phyloP scores from a whole-genome alignment of 2,797 vertebrate species.

The Platalea minor region DNA sequence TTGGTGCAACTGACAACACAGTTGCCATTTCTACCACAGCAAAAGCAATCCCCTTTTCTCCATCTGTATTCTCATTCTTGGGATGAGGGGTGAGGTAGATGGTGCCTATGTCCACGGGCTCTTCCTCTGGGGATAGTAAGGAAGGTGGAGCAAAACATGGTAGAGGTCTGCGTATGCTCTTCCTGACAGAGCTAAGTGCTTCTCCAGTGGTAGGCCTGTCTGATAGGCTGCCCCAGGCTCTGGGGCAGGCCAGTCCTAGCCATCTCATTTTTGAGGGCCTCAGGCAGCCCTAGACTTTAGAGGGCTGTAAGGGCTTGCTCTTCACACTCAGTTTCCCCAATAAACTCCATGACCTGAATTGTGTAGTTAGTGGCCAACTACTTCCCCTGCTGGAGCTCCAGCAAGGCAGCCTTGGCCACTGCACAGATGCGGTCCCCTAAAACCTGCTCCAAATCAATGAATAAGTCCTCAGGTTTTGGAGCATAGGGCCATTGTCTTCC shows the following conservation, averaged over 20 bases:
- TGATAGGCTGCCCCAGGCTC: background rate
- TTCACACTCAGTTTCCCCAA: background rate
- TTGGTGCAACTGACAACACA: background rate
- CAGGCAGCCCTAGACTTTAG: background rate
- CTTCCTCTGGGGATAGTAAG: background rate
- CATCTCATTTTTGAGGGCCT: background rate
- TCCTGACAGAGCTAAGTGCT: background rate
- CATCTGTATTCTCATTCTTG: background rate
- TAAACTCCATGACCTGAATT: background rate
- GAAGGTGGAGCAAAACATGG: background rate
- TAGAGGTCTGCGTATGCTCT: background rate
- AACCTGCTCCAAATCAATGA: background rate
- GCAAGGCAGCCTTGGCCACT: background rate
- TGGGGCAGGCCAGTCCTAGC: background rate
- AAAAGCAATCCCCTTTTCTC: background rate
- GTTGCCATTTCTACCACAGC: background rate
- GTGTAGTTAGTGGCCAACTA: background rate
- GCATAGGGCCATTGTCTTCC: background rate
- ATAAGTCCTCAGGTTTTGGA: background rate
- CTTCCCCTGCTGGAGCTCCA: background rate
- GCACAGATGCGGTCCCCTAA: background rate
- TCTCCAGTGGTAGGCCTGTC: background rate
- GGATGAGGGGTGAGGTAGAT: background rate
- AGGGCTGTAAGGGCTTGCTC: background rate
- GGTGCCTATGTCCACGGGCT: background rate